phyloP scores from a whole-genome alignment of 2,113 vertebrate species.

The Epinephelus cyanopodus region DNA sequence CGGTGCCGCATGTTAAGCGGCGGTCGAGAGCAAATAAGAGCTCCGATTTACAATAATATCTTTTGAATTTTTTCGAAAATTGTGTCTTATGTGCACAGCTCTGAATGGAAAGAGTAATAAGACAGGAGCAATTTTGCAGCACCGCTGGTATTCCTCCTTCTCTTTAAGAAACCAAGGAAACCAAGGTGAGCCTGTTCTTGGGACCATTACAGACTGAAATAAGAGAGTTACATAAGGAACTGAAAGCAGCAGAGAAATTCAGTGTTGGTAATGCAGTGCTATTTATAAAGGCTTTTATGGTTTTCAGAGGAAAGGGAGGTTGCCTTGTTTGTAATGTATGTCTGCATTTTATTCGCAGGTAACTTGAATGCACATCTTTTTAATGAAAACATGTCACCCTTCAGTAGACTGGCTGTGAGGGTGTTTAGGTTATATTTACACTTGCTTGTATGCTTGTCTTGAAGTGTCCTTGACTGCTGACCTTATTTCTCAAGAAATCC shows the following conservation, averaged over 20 bases:
- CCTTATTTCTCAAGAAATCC: slow-evolving; percentile 15
- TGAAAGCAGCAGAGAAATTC: background rate
- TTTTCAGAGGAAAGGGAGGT: background rate
- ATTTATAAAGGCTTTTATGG: background rate
- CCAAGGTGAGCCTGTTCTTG: background rate
- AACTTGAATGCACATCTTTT: background rate
- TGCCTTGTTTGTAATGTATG: background rate
- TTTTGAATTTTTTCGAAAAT: fast-evolving
- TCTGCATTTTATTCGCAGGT: background rate
- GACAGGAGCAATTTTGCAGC: background rate
- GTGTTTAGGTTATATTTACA: background rate
- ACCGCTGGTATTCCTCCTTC: background rate
- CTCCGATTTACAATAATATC: background rate
- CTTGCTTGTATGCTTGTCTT: background rate
- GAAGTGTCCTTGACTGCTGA: slow-evolving; percentile 18
- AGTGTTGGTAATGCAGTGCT: background rate
- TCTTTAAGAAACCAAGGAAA: background rate
- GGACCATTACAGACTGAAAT: background rate
- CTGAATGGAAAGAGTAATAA: background rate
- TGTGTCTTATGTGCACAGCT: background rate
- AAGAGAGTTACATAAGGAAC: background rate
- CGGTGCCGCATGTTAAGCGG: background rate
- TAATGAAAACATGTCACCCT: background rate
- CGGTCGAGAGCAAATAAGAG: background rate
- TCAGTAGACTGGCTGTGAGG: too few species aligned